Percentiles rank a stretch among this genome's conserved stretches.
Evolutionary conservation across 37 sponge, comb jelly and placozoan species (phyloP).

Genomic region (Ianthella basta): DNA sequence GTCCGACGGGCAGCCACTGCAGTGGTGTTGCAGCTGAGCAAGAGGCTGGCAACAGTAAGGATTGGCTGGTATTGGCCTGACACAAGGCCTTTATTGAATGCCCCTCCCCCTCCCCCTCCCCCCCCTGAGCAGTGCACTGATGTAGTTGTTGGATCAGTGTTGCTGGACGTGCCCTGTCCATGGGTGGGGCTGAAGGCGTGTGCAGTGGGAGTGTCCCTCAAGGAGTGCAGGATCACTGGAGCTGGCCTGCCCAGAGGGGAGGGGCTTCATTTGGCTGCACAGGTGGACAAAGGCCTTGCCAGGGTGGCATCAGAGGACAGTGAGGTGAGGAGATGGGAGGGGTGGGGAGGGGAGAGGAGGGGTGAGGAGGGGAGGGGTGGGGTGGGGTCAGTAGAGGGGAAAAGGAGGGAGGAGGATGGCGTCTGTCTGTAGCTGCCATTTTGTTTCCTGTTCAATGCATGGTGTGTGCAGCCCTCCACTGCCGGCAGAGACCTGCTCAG

Average conservation of each 20-base stretch:
- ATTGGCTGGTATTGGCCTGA: too few relatives aligned
- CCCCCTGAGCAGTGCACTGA: too few relatives aligned
- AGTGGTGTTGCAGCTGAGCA: too few relatives aligned
- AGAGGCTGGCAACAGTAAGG: too few relatives aligned
- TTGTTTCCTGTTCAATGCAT: too few relatives aligned
- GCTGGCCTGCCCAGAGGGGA: constrained; percentile 35
- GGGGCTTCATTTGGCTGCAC: constrained; percentile 33
- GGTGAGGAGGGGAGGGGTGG: neutral
- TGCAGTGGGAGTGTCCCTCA: constrained; percentile 26
- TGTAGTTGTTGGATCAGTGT: too few relatives aligned
- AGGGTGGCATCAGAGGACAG: neutral
- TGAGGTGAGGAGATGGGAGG: neutral
- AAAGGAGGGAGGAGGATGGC: too few relatives aligned
- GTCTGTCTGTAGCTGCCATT: too few relatives aligned
- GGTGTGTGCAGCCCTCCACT: constrained; percentile 1
- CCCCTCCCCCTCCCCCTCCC: too few relatives aligned
- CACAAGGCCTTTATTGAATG: too few relatives aligned
- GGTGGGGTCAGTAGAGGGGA: neutral
- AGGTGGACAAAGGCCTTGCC: neutral
- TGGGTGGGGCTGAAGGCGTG: constrained; percentile 23
- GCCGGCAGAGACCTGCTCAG: neutral
- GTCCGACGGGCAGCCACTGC: too few relatives aligned
- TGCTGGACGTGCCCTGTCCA: too few relatives aligned
- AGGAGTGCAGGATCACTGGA: constrained; percentile 47
- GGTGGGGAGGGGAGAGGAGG: neutral